Evolutionary conservation across 2,797 vertebrate species (phyloP).

Genomic region (Spea hammondii): DNA sequence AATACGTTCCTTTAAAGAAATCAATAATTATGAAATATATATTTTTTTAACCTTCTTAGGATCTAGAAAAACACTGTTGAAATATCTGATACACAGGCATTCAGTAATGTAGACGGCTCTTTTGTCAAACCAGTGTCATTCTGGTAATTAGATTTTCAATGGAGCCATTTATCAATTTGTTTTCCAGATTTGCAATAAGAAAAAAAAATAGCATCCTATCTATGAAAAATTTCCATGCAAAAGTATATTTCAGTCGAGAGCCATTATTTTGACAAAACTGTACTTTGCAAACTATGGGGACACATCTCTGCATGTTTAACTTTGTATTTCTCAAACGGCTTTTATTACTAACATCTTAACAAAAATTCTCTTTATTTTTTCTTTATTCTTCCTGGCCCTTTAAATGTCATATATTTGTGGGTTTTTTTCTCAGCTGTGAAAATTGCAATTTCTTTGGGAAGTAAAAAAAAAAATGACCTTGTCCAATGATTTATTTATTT

Average conservation of each 20-base stretch:
- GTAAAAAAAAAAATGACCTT: no score
- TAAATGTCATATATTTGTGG: no score
- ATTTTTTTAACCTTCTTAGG: not conserved
- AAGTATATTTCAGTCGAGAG: no score
- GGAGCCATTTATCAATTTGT: constrained; percentile 16
- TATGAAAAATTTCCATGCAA: not conserved
- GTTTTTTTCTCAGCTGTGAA: no score
- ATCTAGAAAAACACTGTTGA: not conserved
- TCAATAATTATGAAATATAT: not conserved
- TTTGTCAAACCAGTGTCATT: constrained; percentile 11
- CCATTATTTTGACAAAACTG: not conserved
- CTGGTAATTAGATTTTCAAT: constrained; percentile 5
- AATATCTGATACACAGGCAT: not conserved
- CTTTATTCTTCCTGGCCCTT: no score
- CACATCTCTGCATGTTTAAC: no score
- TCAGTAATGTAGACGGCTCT: not conserved
- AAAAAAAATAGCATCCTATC: not conserved
- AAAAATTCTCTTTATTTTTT: no score
- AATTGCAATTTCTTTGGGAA: no score
- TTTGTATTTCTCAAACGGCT: no score
- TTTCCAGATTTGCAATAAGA: constrained; percentile 12
- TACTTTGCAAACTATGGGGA: not conserved
- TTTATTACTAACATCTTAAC: no score
- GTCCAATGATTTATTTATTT: no score
- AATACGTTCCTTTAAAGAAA: not conserved